phyloP scores from a whole-genome alignment of 2,113 vertebrate genomes.

The Corythaixoides concolor region DNA sequence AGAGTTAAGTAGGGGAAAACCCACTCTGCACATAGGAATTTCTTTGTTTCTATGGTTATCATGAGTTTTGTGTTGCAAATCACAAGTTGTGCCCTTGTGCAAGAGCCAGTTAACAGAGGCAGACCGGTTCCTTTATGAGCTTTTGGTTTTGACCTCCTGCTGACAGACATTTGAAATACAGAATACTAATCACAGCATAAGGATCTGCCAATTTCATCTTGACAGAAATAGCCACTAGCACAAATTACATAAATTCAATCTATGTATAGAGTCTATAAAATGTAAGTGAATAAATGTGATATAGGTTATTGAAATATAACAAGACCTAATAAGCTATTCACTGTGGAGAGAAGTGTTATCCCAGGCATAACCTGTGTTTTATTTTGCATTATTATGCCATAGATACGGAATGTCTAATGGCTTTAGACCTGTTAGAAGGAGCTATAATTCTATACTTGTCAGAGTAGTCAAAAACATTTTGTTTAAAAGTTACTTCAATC shows the following conservation, averaged over 20 bases:
- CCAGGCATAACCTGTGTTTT: background rate
- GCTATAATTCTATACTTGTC: background rate
- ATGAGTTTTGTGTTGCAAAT: background rate
- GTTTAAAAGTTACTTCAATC: background rate
- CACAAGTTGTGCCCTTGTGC: background rate
- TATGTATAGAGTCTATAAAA: background rate
- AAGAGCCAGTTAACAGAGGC: background rate
- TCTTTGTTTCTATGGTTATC: background rate
- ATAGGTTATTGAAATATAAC: background rate
- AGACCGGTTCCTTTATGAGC: background rate
- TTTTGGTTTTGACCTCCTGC: background rate
- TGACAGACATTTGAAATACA: background rate
- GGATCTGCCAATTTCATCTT: background rate
- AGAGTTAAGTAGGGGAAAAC: background rate
- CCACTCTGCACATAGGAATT: background rate
- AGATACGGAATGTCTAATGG: background rate
- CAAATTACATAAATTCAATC: background rate
- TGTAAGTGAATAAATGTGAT: background rate
- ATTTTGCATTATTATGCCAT: background rate
- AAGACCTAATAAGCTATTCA: background rate
- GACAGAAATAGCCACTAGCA: background rate
- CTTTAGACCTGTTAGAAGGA: background rate
- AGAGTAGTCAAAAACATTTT: background rate
- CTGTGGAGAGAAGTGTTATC: background rate
- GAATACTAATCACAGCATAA: background rate